These are phyloP conservation scores for Drosophila orosa DNA, from an alignment of 1,140 invertebrate species.

Conservation along the genomic window DNA sequence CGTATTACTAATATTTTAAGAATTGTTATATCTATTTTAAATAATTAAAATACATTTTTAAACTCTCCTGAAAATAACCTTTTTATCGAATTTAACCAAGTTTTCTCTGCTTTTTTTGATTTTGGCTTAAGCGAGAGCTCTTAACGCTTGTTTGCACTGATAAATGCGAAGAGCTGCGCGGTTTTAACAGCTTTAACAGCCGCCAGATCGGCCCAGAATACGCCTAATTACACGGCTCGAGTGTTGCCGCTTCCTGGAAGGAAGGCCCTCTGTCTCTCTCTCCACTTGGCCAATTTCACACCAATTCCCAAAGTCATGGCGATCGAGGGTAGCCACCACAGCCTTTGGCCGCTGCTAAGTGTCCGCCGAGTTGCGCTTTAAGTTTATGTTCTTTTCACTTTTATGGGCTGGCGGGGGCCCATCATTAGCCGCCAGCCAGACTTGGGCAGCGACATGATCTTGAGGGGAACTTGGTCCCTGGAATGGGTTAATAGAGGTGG, in stretches of 20 bases:
- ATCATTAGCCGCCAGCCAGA: conserved; percentile 60
- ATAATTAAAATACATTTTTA: background rate
- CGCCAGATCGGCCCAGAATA: conserved; percentile 24
- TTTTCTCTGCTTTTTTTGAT: conserved; percentile 18
- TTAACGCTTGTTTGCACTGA: conserved; percentile 81
- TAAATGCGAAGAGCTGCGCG: conserved; percentile 61
- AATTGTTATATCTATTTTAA: no score
- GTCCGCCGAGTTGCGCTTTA: conserved; percentile 38
- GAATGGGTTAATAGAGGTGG: background rate
- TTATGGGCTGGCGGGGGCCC: conserved; percentile 51
- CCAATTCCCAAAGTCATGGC: conserved; percentile 58
- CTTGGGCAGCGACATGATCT: conserved; percentile 42
- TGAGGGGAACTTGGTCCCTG: conserved; percentile 9
- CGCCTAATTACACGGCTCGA: conserved; percentile 64
- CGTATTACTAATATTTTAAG: no score
- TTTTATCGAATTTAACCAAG: conserved; percentile 2
- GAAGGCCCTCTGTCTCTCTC: background rate
- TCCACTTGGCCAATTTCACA: conserved; percentile 70
- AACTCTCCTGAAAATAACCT: no score
- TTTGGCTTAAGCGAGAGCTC: conserved; percentile 48
- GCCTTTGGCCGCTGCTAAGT: conserved; percentile 40
- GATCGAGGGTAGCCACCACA: conserved; percentile 9
- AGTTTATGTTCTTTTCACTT: conserved; percentile 68
- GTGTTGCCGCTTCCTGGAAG: conserved; percentile 64
- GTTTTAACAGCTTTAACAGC: conserved; percentile 15